Evolutionary conservation across 2,888 invertebrate species (phyloP).

Genomic region (Sarcophaga variegata): DNA sequence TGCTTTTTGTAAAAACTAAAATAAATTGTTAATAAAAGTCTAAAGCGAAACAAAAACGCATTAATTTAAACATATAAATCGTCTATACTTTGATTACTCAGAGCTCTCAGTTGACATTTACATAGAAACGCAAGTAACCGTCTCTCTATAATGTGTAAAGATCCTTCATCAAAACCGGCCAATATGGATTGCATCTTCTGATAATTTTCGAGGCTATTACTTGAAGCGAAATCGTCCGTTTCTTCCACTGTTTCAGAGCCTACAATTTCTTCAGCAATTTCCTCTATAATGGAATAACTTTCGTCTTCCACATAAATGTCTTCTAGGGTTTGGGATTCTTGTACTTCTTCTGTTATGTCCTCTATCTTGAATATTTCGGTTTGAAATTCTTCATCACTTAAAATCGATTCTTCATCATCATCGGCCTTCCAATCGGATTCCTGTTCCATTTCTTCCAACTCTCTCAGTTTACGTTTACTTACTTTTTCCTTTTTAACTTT

Average conservation of each 20-base stretch:
- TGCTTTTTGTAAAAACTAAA: conserved; percentile 68
- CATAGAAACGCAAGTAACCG: conserved; percentile 75
- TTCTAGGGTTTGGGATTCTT: conserved; percentile 42
- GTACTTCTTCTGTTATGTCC: conserved; percentile 4
- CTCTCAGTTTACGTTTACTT: conserved; percentile 52
- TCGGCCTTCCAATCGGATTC: conserved; percentile 36
- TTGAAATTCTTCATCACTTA: conserved; percentile 53
- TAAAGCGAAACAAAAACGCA: conserved; percentile 24
- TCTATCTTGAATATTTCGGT: conserved; percentile 53
- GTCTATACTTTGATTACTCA: conserved; percentile 73
- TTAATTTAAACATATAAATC: conserved; percentile 73
- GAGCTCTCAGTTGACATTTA: conserved; percentile 76
- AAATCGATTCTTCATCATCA: conserved; percentile 65
- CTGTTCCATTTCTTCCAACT: conserved; percentile 43
- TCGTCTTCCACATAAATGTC: conserved; percentile 56
- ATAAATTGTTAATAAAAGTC: conserved; percentile 42
- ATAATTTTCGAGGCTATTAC: conserved; percentile 65
- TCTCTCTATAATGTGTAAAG: conserved; percentile 72
- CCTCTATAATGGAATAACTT: conserved; percentile 58
- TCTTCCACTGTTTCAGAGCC: conserved; percentile 49
- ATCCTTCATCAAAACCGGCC: conserved; percentile 69
- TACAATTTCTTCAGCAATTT: conserved; percentile 65
- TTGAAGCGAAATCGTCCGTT: conserved; percentile 1
- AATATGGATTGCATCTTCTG: conserved; percentile 72
- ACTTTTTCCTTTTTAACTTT: conserved; percentile 55